Conservation (phyloP, 2,797 vertebrate species). For the Falco columbarius region DNA sequence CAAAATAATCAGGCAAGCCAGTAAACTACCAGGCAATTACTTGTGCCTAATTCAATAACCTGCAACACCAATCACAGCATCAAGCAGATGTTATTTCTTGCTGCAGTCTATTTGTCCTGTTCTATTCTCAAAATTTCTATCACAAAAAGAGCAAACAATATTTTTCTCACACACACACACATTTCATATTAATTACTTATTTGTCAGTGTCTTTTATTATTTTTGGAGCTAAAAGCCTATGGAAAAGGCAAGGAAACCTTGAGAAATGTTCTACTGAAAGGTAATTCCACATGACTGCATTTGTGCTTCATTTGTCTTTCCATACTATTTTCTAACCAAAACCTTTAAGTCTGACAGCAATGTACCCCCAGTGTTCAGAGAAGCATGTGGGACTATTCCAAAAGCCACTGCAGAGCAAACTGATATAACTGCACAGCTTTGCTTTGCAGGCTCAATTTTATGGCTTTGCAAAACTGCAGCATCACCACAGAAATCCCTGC, state of each 20-base stretch:
- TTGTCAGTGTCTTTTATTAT: background rate
- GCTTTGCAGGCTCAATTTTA: background rate
- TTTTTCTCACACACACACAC: background rate
- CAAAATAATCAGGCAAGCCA: background rate
- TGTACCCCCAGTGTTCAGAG: background rate
- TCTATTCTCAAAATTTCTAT: background rate
- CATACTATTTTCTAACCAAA: background rate
- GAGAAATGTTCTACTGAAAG: background rate
- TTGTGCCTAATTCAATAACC: background rate
- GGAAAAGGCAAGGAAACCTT: background rate
- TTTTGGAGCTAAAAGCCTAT: background rate
- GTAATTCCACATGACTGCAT: constrained; percentile 11
- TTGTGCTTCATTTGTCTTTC: constrained; percentile 33
- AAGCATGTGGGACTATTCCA: background rate
- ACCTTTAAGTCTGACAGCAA: background rate
- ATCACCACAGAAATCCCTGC: background rate
- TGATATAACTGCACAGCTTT: background rate
- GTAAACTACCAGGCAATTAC: background rate
- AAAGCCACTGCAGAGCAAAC: background rate
- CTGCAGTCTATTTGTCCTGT: background rate
- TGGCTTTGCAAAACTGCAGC: background rate
- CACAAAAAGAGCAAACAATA: background rate
- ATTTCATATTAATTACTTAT: background rate
- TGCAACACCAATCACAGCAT: background rate
- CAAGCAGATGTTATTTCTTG: background rate